These are phyloP conservation scores for Thaleichthys pacificus DNA, from an alignment of 2,797 vertebrate species.

Conservation along the genomic window DNA sequence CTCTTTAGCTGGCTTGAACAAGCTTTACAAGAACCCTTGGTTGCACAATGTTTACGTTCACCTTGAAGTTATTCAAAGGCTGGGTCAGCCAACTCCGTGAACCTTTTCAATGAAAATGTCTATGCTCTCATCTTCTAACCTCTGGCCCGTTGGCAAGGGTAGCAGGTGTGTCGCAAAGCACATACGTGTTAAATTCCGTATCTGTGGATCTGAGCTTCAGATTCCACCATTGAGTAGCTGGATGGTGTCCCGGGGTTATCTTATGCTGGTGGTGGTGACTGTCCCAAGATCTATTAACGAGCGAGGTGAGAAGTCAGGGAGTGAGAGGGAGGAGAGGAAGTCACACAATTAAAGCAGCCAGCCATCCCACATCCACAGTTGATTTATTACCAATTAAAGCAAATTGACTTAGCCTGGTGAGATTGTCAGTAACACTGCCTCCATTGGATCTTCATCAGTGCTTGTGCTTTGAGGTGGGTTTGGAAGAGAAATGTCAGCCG, in stretches of 20 bases:
- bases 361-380: conserved; percentile 46
- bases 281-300: conserved; percentile 37
- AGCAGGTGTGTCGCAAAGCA: neutral
- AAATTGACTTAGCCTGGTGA: conserved; percentile 58
- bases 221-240: neutral
- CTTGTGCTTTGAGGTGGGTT: conserved; percentile 55
- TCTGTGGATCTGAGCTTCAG: neutral
- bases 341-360: conserved; percentile 33
- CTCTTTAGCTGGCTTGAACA: conserved; percentile 37
- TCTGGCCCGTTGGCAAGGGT: neutral
- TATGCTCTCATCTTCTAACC: neutral
- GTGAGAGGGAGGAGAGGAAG: conserved; percentile 34
- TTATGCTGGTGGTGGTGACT: neutral
- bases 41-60: conserved; percentile 35
- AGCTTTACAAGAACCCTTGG: conserved; percentile 31
- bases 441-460: conserved; percentile 62
- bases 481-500: conserved; percentile 37
- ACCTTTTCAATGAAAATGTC: conserved; percentile 32
- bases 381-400: conserved; percentile 59
- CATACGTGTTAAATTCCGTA: neutral
- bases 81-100: conserved; percentile 16
- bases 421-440: conserved; percentile 58
- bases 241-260: conserved; percentile 13
- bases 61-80: conserved; percentile 14
- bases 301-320: neutral